Evolutionary conservation across 2,797 vertebrate genomes (phyloP).

Genomic region (Allobates femoralis): DNA sequence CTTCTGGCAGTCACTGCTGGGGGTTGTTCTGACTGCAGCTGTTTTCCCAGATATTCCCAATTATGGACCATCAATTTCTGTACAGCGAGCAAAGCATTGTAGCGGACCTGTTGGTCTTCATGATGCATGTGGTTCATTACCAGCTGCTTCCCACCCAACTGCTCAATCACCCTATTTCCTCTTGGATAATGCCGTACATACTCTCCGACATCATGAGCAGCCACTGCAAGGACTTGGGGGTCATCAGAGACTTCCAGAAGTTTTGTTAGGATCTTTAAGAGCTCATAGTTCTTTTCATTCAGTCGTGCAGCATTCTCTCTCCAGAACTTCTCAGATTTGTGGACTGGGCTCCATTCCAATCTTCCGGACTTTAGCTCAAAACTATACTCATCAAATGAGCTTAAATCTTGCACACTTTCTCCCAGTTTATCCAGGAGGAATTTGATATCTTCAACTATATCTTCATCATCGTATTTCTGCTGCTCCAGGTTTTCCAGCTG

Average conservation of each 20-base stretch:
- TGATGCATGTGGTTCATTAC: slow-evolving; percentile 99
- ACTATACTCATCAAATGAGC: slow-evolving; percentile 98
- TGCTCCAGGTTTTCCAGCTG: slow-evolving; percentile 98
- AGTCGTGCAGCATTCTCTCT: slow-evolving; percentile 94
- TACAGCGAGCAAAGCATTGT: slow-evolving; percentile 95
- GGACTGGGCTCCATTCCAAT: slow-evolving; percentile 97
- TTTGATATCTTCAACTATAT: slow-evolving; percentile 97
- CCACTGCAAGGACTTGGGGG: slow-evolving; percentile 96
- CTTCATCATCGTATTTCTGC: slow-evolving; percentile 98
- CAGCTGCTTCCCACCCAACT: slow-evolving; percentile 96
- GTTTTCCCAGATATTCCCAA: slow-evolving; percentile 97
- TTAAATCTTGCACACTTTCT: slow-evolving; percentile 97
- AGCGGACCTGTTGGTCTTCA: slow-evolving; percentile 97
- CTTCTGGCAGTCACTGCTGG: slow-evolving; percentile 88
- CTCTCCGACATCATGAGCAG: slow-evolving; percentile 97
- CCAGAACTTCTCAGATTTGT: slow-evolving; percentile 99
- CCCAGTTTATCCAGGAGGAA: slow-evolving; percentile 95
- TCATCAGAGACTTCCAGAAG: slow-evolving; percentile 97
- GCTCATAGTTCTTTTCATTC: slow-evolving; percentile 98
- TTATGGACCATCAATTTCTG: slow-evolving; percentile 99
- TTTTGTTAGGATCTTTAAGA: slow-evolving; percentile 97
- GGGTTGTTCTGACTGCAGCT: slow-evolving; percentile 94
- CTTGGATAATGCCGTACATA: slow-evolving; percentile 97
- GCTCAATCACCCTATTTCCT: slow-evolving; percentile 98
- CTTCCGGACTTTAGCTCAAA: slow-evolving; percentile 98